Conservation (phyloP, 1,140 invertebrate genomes). For the Metopolophium dirhodum region DNA sequence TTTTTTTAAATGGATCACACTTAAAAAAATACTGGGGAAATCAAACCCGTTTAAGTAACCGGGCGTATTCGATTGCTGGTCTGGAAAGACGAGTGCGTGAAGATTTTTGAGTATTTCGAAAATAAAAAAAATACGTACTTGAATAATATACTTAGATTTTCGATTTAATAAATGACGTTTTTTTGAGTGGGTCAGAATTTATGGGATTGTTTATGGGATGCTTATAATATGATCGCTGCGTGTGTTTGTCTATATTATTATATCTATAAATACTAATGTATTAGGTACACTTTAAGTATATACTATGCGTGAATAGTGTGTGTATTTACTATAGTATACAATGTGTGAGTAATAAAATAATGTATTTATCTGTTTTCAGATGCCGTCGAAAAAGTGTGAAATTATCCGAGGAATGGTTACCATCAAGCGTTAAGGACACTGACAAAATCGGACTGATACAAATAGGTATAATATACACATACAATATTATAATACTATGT, state of each 20-base stretch:
- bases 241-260: not conserved
- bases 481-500: not conserved
- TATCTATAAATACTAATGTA: not conserved
- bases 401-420: constrained; percentile 35
- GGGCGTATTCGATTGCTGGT: not conserved
- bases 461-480: not conserved
- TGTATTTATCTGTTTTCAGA: constrained; percentile 19
- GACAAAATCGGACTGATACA: not conserved
- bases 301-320: not conserved
- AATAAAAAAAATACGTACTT: not conserved
- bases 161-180: not conserved
- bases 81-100: not conserved
- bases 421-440: constrained; percentile 30
- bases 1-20: not conserved
- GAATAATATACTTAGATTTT: not conserved
- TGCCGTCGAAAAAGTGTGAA: constrained; percentile 31
- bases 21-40: not conserved
- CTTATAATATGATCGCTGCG: not conserved
- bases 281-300: not conserved
- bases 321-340: not conserved
- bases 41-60: not conserved
- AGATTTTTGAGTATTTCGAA: not conserved
- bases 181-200: constrained; percentile 2
- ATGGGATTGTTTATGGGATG: not conserved
- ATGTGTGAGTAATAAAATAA: not conserved